These are phyloP conservation scores for Smutsia temminckii DNA, from an alignment of 2,797 vertebrate genomes.

Conservation along the genomic window DNA sequence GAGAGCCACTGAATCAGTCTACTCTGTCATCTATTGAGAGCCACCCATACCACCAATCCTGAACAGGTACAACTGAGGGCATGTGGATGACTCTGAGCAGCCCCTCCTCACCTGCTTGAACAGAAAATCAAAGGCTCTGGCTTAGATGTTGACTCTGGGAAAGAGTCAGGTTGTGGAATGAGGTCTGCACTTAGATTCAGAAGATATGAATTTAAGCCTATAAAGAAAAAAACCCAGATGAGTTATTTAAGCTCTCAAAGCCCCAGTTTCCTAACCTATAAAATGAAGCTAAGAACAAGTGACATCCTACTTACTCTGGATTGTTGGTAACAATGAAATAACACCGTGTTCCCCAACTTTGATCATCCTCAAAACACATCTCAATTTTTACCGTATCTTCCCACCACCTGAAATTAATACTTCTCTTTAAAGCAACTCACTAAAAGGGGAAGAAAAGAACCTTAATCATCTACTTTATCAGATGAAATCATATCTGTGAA, in stretches of 20 bases:
- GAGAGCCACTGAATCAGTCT: background rate
- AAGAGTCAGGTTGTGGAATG: background rate
- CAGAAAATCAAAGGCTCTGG: background rate
- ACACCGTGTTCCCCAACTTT: background rate
- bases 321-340: background rate
- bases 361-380: background rate
- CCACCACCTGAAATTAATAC: background rate
- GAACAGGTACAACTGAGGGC: background rate
- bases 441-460: background rate
- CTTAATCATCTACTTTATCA: slow-evolving; percentile 11
- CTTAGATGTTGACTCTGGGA: background rate
- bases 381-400: background rate
- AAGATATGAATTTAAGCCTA: background rate
- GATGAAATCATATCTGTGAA: slow-evolving; percentile 27
- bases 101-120: background rate
- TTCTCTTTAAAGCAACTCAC: slow-evolving; percentile 43
- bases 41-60: background rate
- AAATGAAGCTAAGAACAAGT: background rate
- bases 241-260: slow-evolving; percentile 1
- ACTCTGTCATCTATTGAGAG: background rate
- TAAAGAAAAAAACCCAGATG: background rate
- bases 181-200: background rate
- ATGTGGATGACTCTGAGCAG: background rate
- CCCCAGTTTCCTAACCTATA: background rate
- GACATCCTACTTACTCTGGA: background rate